phyloP scores from a whole-genome alignment of 1,140 invertebrate genomes.

The Ganaspis sp. region DNA sequence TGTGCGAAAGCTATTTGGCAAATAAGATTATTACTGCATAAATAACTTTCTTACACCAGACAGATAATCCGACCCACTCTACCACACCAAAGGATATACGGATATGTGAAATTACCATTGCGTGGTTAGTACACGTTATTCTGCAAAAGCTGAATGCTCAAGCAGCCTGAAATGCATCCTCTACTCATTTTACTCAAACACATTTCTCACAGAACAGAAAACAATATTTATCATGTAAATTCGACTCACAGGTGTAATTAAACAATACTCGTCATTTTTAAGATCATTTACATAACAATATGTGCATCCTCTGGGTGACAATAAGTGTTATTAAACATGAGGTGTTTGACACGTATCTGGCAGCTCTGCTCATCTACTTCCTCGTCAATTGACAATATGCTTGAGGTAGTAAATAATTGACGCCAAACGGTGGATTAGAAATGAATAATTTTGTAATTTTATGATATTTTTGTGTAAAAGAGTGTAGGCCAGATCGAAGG shows the following conservation, averaged over 20 bases:
- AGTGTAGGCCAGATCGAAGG: too few species aligned
- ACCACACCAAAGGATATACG: slow-evolving; percentile 35
- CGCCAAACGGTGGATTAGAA: too few species aligned
- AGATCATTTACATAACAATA: too few species aligned
- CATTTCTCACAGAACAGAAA: neutral
- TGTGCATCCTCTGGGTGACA: too few species aligned
- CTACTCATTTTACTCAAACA: neutral
- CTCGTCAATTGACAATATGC: neutral
- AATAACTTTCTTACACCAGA: slow-evolving; percentile 68
- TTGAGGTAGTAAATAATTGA: neutral
- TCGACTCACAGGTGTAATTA: too few species aligned
- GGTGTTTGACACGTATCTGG: neutral
- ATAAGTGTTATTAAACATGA: too few species aligned
- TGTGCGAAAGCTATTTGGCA: slow-evolving; percentile 66
- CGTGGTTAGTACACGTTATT: slow-evolving; percentile 15
- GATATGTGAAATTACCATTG: slow-evolving; percentile 40
- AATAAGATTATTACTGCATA: slow-evolving; percentile 73
- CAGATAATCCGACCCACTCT: slow-evolving; percentile 56
- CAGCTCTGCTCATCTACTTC: neutral
- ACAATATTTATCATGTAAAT: too few species aligned
- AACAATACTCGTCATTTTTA: too few species aligned
- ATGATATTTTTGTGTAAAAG: too few species aligned
- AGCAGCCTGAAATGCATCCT: neutral
- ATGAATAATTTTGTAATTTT: too few species aligned
- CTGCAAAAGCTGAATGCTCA: neutral